phyloP scores from a whole-genome alignment of 2,888 invertebrate species.

The Sarcophaga caerulescens region DNA sequence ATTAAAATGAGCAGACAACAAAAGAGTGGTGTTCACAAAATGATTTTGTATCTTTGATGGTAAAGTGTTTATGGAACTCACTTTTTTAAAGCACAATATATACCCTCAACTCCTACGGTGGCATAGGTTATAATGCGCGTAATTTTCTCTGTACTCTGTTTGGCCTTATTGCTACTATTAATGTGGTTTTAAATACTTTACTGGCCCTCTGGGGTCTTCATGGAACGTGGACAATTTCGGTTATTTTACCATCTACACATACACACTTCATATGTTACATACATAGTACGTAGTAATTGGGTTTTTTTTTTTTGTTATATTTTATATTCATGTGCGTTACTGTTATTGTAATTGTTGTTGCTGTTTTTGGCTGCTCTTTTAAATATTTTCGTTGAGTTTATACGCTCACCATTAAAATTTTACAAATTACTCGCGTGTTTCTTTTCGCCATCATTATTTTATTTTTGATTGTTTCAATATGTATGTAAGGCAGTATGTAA shows the following conservation, averaged over 20 bases:
- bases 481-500: background rate
- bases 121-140: background rate
- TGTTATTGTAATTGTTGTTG: conserved; percentile 23
- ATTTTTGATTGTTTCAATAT: background rate
- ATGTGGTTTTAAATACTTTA: conserved; percentile 32
- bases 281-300: no score
- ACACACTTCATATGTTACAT: background rate
- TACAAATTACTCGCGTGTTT: conserved; percentile 40
- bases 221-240: conserved; percentile 26
- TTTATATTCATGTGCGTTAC: conserved; percentile 1
- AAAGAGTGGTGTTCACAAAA: no score
- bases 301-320: conserved; percentile 12
- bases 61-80: background rate
- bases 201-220: conserved; percentile 19
- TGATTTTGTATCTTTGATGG: no score
- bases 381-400: conserved; percentile 6
- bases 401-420: conserved; percentile 45
- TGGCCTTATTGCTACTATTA: conserved; percentile 34
- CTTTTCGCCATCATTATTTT: conserved; percentile 31
- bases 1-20: no score
- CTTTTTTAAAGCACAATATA: no score
- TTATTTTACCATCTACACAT: background rate
- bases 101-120: background rate
- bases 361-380: conserved; percentile 1
- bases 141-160: background rate